Percentiles rank a stretch among this genome's conserved stretches.
Conservation (phyloP, 2,797 vertebrate genomes). For the Ceryle rudis region DNA sequence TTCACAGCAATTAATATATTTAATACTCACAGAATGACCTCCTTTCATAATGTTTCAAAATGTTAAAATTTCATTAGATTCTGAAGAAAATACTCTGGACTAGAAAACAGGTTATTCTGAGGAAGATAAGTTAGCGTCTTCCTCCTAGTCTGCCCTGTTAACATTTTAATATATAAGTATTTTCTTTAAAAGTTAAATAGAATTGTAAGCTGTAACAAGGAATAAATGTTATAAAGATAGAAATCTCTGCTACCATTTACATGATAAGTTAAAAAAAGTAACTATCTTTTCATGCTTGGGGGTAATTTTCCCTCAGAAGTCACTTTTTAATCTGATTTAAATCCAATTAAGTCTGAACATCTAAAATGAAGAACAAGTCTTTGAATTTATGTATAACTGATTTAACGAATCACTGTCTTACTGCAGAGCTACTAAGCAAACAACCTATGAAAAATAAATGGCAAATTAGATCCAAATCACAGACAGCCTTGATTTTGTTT, state of each 20-base stretch:
- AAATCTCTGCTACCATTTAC: slow-evolving; percentile 49
- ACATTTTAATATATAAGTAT: background rate
- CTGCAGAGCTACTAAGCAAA: slow-evolving; percentile 27
- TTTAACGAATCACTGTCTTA: slow-evolving; percentile 46
- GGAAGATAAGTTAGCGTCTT: background rate
- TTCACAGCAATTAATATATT: slow-evolving; percentile 12
- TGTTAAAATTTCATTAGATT: background rate
- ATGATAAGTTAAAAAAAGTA: slow-evolving; percentile 13
- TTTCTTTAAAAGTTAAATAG: slow-evolving; percentile 12
- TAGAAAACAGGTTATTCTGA: background rate
- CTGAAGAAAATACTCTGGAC: background rate
- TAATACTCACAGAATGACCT: background rate
- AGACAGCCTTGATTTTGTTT: slow-evolving; percentile 35
- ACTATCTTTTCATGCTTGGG: slow-evolving; percentile 52
- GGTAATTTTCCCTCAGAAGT: slow-evolving; percentile 59
- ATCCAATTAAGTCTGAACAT: slow-evolving; percentile 68
- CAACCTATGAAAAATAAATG: slow-evolving; percentile 44
- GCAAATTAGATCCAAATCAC: slow-evolving; percentile 40
- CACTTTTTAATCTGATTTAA: slow-evolving; percentile 67
- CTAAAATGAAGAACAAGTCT: slow-evolving; percentile 57
- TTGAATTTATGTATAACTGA: slow-evolving; percentile 66
- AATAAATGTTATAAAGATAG: slow-evolving; percentile 43
- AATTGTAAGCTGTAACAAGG: background rate
- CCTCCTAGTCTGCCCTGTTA: background rate
- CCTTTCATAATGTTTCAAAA: background rate